Conservation (phyloP, 2,113 vertebrate genomes). For the Meriones unguiculatus region DNA sequence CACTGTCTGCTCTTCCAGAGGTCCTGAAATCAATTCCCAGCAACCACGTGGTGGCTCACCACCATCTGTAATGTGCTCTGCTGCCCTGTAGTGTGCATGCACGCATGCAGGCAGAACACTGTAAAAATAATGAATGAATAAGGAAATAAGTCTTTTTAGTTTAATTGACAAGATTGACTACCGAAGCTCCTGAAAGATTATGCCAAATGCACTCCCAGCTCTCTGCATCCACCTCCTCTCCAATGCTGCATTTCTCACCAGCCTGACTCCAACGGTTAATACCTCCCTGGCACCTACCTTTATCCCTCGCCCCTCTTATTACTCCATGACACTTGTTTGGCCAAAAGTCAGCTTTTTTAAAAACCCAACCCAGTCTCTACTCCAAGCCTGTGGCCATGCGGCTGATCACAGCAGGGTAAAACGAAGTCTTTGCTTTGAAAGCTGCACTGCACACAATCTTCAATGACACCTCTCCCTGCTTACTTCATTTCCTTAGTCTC, state of each 20-base stretch:
- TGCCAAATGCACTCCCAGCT: not conserved
- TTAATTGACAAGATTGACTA: not conserved
- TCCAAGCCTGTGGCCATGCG: not conserved
- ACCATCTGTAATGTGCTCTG: no score
- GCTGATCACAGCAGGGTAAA: not conserved
- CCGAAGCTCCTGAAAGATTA: not conserved
- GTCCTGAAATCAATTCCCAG: no score
- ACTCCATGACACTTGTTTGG: not conserved
- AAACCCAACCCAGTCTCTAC: not conserved
- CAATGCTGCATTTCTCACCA: not conserved
- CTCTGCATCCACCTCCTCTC: not conserved
- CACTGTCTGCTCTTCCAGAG: not conserved
- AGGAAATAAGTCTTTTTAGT: no score
- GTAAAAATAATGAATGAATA: no score
- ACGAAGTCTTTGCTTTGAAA: constrained; percentile 2
- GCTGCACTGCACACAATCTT: not conserved
- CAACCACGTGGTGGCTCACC: no score
- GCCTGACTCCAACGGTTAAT: not conserved
- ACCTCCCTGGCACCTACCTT: not conserved
- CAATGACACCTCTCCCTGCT: not conserved
- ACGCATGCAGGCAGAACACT: not conserved
- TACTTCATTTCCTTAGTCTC: not conserved
- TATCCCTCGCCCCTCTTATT: not conserved
- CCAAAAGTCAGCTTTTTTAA: not conserved
- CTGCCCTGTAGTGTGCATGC: no score